These are phyloP conservation scores for Danio albolineatus DNA, from an alignment of 2,797 vertebrate species.

Conservation along the genomic window DNA sequence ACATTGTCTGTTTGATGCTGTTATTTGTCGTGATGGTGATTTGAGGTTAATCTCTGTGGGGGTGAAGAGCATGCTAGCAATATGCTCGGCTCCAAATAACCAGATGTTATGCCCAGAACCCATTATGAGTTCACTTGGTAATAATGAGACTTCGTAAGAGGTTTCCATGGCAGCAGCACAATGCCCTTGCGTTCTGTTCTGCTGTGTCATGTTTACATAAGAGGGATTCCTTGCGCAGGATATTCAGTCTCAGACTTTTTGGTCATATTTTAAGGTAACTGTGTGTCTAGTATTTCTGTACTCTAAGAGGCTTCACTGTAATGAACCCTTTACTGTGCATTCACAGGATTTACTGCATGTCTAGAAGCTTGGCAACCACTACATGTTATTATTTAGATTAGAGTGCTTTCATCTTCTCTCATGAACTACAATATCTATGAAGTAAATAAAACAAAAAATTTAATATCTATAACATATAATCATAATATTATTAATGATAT, in stretches of 20 bases:
- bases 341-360: background rate
- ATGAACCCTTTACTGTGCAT: background rate
- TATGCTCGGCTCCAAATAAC: conserved; percentile 20
- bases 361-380: background rate
- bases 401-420: background rate
- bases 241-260: conserved; percentile 18
- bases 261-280: background rate
- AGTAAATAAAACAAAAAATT: background rate
- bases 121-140: conserved; percentile 41
- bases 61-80: conserved; percentile 25
- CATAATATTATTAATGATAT: too few species aligned
- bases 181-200: conserved; percentile 36
- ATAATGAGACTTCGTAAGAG: conserved; percentile 30
- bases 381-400: conserved; percentile 2
- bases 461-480: background rate
- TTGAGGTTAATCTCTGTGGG: conserved; percentile 29
- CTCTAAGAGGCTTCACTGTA: background rate
- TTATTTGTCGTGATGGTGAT: conserved; percentile 41
- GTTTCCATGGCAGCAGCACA: conserved; percentile 47
- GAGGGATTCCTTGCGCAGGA: conserved; percentile 18
- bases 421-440: background rate
- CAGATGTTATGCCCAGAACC: conserved; percentile 44
- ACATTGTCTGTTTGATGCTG: background rate
- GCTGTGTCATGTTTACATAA: conserved; percentile 44
- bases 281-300: conserved; percentile 17